Base-by-base conservation (phyloP, 1,140 invertebrate species). In the Microplitis mediator region DNA sequence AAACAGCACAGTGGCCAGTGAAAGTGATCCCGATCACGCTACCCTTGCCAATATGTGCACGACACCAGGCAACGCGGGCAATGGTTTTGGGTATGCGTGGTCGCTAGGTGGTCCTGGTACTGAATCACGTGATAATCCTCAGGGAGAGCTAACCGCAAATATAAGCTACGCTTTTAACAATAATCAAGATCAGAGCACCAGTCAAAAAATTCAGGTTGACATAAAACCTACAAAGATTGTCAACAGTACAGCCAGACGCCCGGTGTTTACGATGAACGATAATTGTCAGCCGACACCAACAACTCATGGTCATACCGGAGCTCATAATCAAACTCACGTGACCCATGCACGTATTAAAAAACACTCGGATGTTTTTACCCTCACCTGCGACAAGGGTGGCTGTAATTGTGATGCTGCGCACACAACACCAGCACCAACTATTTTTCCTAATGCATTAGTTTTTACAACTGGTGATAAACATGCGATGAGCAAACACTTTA, bases 401-500 rank as follows among this genome's bases (percentile, higher is more conserved):
- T 87, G 85, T 58, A 86, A 86, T 65, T 87, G 85, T 68, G 85
- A 87, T 13, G 85, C 85, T 0, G 71, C 84, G 0, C 85, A 87
- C 65, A 77, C 84, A 1, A 84, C 85, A 0, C 80, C 84, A 0
- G 77, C 83, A 35, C 79, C 85, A 8, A 83, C 85, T 9, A 72
- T 86, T 4, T 87, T 87, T 64, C 80, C 86, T 8, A 87, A 86
- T 50, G 80, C 85, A 1, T 69, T 87, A 61, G 86, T 87, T 64
- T 87, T 87, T 79, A 86, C 86, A 9, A 85, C 85, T 45, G 80
- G 82, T 13, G 84, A 85, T 56, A 87, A 87, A 62, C 85, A 87
- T 64, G 77, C 84, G 31, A 86, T 87, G 85, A 82, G 82, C 64
- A 87, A 88, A 73, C 86, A 87, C 75, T 86, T 91, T 77, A 91